Base-by-base conservation (phyloP, 1,140 invertebrate species). In the Scylla paramamosain region DNA sequence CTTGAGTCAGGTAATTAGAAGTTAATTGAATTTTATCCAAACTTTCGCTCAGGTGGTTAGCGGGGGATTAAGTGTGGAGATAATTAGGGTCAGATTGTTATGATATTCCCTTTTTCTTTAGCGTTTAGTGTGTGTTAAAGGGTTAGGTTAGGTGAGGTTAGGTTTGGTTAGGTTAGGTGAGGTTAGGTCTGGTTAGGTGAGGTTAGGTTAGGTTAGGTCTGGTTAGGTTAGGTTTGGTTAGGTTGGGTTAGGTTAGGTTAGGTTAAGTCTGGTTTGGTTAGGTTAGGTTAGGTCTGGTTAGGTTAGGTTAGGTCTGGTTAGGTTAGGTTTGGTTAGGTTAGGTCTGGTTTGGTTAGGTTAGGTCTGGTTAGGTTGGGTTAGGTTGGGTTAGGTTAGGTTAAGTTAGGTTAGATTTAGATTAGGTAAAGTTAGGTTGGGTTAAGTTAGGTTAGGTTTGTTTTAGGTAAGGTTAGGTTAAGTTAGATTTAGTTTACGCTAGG, bases 211-310 rank as follows among this genome's bases (percentile, higher is more conserved):
- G 89, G 89, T 91, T 91, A 7, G 25, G 89, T 91, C n/a, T 8
- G 89, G 89, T 91, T 91, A 25, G 89, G 89, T 91, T 91, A 25
- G 89, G 89, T 91, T 91, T 8, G 89, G 89, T 91, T 91, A n/a
- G 25, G 89, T n/a, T n/a, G n/a, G 89, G 10, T 59, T 59, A 59
- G 2, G 52, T 59, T 3, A 12, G 52, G 52, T 59, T 59, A 12
- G 10, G 10, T 20, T 20, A 59, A 14, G 52, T 59, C 10, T 4
- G 52, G 52, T 59, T 59, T 4, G 52, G 52, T 20, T 20, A 59
- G 52, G 48, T 52, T 52, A 52, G 48, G 48, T 52, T 52, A 52
- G 48, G n/a, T n/a, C n/a, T n/a, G n/a, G 91, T 93, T 93, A 48
- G 91, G 91, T 93, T 93, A 32, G 91, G 52, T 83, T 92, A 86